Evolutionary conservation across 2,797 vertebrate species (phyloP), one percentile per base, ranked within the genome.

Genomic region (Coluber constrictor): DNA sequence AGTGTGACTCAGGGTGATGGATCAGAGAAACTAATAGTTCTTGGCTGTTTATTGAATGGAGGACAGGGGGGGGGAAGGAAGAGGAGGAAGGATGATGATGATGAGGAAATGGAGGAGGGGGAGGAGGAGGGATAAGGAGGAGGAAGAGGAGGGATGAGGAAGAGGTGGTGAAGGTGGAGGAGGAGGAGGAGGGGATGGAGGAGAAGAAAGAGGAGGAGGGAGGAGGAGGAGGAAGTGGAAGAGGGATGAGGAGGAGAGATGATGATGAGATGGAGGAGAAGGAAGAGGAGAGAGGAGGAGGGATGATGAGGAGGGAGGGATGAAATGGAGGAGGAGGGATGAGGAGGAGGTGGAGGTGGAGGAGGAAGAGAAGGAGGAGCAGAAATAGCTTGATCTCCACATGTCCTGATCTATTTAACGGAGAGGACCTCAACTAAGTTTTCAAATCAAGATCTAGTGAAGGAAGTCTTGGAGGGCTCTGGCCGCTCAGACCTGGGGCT

Each of bases 381-480:
- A 18, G 66, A 70, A 32, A 70, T 16, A 15, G 29, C 32, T 1
- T 3, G 29, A 16, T 32, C 29, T 70, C n/a, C 13, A 2, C 16
- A 32, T 1, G 5, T n/a, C 15, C 1, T 70, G 29, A 70, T 70
- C 63, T 16, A 70, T 70, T 70, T 7, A 70, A 70, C 13, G 1
- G 18, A 43, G 70, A 43, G 32, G 70, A 23, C 18, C 70, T 43
- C 32, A 79, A 7, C 18, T 79, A 32, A 18, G 37, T 79, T 43
- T 43, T 10, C 32, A 79, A 43, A 43, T 10, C 10, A 23, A 79
- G 70, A 43, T 11, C 18, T 4, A 43, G 63, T 5, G 32, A 23
- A 0, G 10, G 32, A 10, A 0, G 70, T 18, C 8, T 9, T 3
- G 16, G 8, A 1, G 16, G 18, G 8, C 32, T 20, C 7, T 23